Evolutionary conservation across 2,797 vertebrate genomes (phyloP), one percentile per base, ranked within the genome.

Genomic region (Poeciliopsis infans): DNA sequence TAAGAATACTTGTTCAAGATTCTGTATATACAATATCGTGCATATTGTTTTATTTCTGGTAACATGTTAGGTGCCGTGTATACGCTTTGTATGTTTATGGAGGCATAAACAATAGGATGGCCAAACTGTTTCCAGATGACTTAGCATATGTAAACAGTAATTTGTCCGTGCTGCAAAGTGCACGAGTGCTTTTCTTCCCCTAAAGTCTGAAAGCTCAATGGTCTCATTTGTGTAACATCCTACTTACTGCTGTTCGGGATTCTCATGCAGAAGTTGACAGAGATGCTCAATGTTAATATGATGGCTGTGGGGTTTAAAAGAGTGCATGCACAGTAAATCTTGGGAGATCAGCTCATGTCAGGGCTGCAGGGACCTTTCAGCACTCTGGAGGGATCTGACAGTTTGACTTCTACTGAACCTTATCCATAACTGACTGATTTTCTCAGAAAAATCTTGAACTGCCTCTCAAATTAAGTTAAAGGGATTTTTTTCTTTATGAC

Each of bases 401-500:
- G 79, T 92, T 92, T 93, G 89, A 93, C 89, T 92, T 83, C 74
- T 77, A 79, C 90, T 91, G 85, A 93, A 91, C 89, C 85, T 82
- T 85, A 90, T 93, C 92, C 90, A 91, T 92, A 89, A 91, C 88
- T 79, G 83, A 91, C 84, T 88, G 83, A 85, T 90, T 93, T 92
- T 93, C 91, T 87, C 84, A 55, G 85, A 91, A 87, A 94, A 90
- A 91, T 82, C 89, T 92, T 86, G 77, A 87, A 90, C 90, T 85
- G 89, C 91, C 87, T 94, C 89, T 91, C 86, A 93, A 93, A 91
- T 94, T 88, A 92, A 94, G 88, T 93, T 94, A 83, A 91, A 90
- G 88, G 86, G 84, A 75, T 85, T 82, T 79, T 92, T 92, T 85
- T 81, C 85, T 79, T 53, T 75, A 86, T 95, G 94, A 95, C 95